Conservation (phyloP, 2,797 vertebrate genomes). For the Botia almorhae region DNA sequence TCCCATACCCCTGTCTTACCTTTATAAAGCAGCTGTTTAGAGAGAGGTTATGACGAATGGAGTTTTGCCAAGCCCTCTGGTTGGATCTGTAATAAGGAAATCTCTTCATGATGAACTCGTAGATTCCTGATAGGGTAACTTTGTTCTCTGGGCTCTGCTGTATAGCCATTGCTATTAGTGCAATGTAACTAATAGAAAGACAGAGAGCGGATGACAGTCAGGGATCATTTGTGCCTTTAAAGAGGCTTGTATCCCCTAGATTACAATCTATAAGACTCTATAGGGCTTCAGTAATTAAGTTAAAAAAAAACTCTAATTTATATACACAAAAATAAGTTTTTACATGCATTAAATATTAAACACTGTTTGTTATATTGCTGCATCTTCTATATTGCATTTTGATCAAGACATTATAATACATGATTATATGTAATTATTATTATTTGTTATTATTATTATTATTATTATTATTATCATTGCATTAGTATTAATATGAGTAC, state of each 20-base stretch:
- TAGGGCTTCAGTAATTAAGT: background rate
- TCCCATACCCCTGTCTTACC: constrained; percentile 71
- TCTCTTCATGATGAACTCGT: constrained; percentile 97
- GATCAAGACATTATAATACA: background rate
- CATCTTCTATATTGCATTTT: background rate
- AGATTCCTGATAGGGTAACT: constrained; percentile 96
- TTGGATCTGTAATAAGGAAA: constrained; percentile 98
- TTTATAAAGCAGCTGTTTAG: constrained; percentile 99
- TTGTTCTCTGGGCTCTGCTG: constrained; percentile 94
- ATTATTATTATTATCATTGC: no score
- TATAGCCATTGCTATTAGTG: constrained; percentile 98
- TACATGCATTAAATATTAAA: background rate
- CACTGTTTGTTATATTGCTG: background rate
- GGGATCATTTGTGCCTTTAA: background rate
- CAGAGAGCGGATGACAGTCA: constrained; percentile 3
- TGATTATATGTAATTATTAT: background rate
- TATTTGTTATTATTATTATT: background rate
- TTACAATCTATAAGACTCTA: background rate
- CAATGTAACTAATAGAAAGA: constrained; percentile 88
- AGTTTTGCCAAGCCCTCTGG: constrained; percentile 99
- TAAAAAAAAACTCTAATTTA: background rate
- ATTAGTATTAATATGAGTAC: no score
- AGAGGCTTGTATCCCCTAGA: background rate
- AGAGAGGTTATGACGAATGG: constrained; percentile 97
- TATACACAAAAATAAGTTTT: background rate